A percentile compares a stretch with the other conserved stretches of the same genome.
phyloP scores from a whole-genome alignment of 2,113 vertebrate species.

The Pitta sordida region DNA sequence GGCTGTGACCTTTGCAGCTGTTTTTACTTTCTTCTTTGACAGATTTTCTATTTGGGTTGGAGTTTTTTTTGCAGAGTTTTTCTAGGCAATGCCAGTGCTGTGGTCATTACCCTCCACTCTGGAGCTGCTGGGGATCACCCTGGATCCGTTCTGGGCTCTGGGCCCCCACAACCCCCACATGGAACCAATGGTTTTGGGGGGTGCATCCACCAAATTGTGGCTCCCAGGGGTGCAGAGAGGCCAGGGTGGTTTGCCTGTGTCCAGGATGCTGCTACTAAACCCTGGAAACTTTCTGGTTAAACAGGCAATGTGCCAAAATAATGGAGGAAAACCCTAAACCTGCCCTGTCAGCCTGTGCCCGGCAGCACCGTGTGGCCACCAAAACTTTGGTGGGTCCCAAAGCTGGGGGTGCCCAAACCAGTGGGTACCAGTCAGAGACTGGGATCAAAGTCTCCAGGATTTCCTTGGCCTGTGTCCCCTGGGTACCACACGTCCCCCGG shows the following conservation, averaged over 20 bases:
- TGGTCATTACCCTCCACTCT: neutral
- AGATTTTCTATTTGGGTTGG: too few relatives aligned
- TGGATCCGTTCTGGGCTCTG: neutral
- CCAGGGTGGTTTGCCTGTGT: accelerated
- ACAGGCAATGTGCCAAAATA: accelerated
- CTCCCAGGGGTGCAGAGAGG: accelerated
- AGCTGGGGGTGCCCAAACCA: neutral
- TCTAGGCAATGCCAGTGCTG: neutral
- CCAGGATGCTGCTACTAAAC: neutral
- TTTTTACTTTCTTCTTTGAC: neutral
- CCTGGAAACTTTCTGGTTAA: neutral
- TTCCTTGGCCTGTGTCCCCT: neutral
- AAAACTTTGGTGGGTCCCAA: accelerated
- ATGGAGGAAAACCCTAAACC: neutral
- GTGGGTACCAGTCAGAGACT: neutral
- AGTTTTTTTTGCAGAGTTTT: neutral
- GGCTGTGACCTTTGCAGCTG: accelerated
- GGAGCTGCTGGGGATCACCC: neutral
- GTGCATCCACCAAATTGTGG: neutral
- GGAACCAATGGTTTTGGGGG: neutral
- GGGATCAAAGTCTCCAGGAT: neutral
- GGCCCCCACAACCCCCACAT: neutral
- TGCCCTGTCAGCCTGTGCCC: accelerated
- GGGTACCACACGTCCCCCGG: neutral
- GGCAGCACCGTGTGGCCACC: accelerated